Percentiles rank a stretch among this genome's conserved stretches.
phyloP scores from a whole-genome alignment of 2,113 vertebrate species.

The Chloropsis hardwickii region DNA sequence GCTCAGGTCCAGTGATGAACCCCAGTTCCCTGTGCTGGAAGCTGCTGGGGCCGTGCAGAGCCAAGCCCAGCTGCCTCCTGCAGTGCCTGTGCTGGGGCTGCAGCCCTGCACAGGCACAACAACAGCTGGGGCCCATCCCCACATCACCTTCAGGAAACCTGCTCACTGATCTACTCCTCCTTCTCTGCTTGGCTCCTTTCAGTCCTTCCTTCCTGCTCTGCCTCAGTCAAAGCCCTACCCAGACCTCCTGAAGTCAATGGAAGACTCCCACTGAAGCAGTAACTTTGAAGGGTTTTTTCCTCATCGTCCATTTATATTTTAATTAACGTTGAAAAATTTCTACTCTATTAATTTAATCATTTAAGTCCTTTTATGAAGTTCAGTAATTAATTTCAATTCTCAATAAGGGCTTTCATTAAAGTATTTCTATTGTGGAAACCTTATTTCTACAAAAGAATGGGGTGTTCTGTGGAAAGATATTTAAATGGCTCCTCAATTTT shows the following conservation, averaged over 20 bases:
- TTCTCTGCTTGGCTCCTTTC: background rate
- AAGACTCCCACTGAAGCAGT: background rate
- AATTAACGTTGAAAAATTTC: background rate
- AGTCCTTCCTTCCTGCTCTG: background rate
- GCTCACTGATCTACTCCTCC: background rate
- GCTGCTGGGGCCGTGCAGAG: background rate
- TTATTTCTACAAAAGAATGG: background rate
- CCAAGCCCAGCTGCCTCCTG: fast-evolving
- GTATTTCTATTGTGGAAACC: background rate
- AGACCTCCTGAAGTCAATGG: background rate
- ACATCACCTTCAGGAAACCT: background rate
- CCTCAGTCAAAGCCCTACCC: background rate
- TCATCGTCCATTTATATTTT: background rate
- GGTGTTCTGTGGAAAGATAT: background rate
- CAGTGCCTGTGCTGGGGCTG: fast-evolving
- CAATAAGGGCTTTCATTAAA: background rate
- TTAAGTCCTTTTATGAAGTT: background rate
- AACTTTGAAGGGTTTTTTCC: background rate
- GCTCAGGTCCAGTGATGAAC: background rate
- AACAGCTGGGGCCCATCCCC: background rate
- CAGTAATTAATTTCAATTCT: slow-evolving; percentile 29
- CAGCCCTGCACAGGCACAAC: background rate
- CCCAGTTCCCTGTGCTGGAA: background rate
- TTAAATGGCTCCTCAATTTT: background rate
- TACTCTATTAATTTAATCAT: background rate